A percentile compares a stretch with the other conserved stretches of the same genome.
Conservation (phyloP, 2,797 vertebrate species). For the Cuniculus paca region DNA sequence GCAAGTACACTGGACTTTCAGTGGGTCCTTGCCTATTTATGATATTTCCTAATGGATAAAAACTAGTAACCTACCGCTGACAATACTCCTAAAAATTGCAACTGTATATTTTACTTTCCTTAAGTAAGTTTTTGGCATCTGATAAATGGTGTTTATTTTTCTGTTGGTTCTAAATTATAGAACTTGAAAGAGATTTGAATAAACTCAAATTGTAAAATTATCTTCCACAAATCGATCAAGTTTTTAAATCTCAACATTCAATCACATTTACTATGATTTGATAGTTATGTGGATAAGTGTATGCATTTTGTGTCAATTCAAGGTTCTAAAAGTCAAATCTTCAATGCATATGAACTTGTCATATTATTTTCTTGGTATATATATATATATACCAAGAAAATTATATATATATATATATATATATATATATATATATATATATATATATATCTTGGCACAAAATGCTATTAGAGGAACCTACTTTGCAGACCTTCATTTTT, state of each 20-base stretch:
- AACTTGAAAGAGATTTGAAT: constrained; percentile 32
- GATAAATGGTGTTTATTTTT: background rate
- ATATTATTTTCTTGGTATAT: constrained; percentile 64
- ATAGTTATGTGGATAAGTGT: constrained; percentile 40
- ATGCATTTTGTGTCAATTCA: constrained; percentile 58
- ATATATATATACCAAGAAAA: no score
- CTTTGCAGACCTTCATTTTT: constrained; percentile 27
- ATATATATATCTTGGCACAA: constrained; percentile 73
- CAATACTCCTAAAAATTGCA: background rate
- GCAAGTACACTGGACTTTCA: background rate
- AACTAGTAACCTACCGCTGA: background rate
- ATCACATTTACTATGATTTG: constrained; percentile 60
- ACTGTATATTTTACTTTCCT: background rate
- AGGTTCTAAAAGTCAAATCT: constrained; percentile 72
- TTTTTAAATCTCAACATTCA: constrained; percentile 53
- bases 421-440: no score
- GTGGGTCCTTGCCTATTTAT: background rate
- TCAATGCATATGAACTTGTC: constrained; percentile 12
- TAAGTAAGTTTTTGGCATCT: background rate
- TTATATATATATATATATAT: no score
- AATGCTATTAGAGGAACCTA: constrained; percentile 59
- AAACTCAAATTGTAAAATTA: constrained; percentile 27
- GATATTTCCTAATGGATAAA: background rate
- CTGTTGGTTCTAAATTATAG: constrained; percentile 12
- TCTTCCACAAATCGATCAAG: background rate